phyloP scores from a whole-genome alignment of 2,888 invertebrate species.

The Leuctra nigra region DNA sequence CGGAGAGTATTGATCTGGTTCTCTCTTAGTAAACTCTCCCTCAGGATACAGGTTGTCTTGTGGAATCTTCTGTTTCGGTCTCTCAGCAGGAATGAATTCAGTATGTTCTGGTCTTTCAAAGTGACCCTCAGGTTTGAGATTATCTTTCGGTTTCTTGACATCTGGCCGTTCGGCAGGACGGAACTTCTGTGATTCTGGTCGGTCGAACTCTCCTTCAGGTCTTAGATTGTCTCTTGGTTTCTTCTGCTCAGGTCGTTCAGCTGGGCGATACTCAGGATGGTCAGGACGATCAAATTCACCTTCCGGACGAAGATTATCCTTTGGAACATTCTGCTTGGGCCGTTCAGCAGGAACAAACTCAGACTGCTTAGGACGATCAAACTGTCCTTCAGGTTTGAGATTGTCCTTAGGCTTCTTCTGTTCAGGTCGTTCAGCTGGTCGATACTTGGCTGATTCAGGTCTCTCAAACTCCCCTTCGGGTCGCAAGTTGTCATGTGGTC shows the following conservation, averaged over 20 bases:
- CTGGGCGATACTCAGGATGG: conserved; percentile 43
- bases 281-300: conserved; percentile 41
- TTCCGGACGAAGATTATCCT: conserved; percentile 42
- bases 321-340: conserved; percentile 34
- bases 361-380: conserved; percentile 39
- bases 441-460: conserved; percentile 35
- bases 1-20: conserved; percentile 31
- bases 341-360: conserved; percentile 33
- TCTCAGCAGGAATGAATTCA: conserved; percentile 36
- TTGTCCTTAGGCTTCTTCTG: conserved; percentile 42
- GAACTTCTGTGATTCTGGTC: conserved; percentile 34
- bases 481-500: conserved; percentile 35
- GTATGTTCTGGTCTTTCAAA: conserved; percentile 34
- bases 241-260: conserved; percentile 54
- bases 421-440: conserved; percentile 40
- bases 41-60: conserved; percentile 32
- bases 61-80: conserved; percentile 34
- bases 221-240: conserved; percentile 55
- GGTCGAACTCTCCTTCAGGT: conserved; percentile 35
- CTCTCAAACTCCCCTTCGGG: conserved; percentile 39
- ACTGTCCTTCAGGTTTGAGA: conserved; percentile 43
- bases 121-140: conserved; percentile 38
- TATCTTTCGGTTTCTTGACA: conserved; percentile 31
- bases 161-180: conserved; percentile 29
- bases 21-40: conserved; percentile 43